These are phyloP conservation scores for Cuniculus paca DNA, from an alignment of 2,797 vertebrate genomes.

Conservation along the genomic window DNA sequence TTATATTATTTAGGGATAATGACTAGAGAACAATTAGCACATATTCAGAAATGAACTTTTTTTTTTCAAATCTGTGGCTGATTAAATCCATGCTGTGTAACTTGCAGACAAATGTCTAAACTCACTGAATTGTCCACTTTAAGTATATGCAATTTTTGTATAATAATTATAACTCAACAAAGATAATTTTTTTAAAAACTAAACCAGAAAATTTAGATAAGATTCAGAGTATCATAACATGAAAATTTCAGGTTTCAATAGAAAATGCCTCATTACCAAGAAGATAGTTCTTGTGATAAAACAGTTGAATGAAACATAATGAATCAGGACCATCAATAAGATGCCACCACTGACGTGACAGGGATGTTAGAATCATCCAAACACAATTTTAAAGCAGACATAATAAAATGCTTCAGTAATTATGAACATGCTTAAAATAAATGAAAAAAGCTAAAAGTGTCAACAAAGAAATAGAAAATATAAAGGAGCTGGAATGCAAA, in stretches of 20 bases:
- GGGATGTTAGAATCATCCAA: neutral
- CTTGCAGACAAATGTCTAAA: neutral
- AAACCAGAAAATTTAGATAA: constrained; percentile 5
- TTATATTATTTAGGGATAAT: neutral
- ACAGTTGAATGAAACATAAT: neutral
- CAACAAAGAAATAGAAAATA: neutral
- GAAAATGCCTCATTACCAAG: neutral
- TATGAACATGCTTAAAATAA: neutral
- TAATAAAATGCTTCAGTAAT: neutral
- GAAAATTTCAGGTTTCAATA: neutral
- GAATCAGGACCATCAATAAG: neutral
- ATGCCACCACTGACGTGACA: neutral
- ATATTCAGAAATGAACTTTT: neutral
- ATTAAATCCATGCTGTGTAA: neutral
- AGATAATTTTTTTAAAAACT: neutral
- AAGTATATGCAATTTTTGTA: neutral
- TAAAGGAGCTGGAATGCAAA: neutral
- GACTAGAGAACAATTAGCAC: neutral
- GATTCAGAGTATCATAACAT: neutral
- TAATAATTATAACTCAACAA: neutral
- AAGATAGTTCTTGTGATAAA: neutral
- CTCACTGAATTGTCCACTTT: neutral
- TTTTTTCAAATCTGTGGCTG: neutral
- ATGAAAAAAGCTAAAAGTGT: neutral
- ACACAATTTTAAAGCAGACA: neutral